A percentile compares a stretch with the other conserved stretches of the same genome.
Evolutionary conservation across 2,797 vertebrate species (phyloP).

Genomic region (Hozukius guyotensis): DNA sequence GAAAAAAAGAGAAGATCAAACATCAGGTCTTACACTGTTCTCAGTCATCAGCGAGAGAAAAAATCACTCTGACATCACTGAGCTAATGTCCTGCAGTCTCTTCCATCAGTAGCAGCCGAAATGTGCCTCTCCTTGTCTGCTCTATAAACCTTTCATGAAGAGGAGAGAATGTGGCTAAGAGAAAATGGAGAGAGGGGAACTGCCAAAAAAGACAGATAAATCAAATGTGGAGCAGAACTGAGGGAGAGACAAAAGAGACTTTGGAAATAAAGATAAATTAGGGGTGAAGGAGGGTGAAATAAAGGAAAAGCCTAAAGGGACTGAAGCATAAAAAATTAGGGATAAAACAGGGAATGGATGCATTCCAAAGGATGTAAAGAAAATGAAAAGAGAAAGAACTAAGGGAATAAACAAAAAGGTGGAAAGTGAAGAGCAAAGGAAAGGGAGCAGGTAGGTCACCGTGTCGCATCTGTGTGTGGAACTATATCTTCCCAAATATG

Average conservation of each 20-base stretch:
- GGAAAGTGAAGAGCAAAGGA: conserved; percentile 1
- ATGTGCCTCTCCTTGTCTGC: conserved; percentile 53
- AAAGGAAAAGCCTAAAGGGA: conserved; percentile 29
- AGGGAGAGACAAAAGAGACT: conserved; percentile 45
- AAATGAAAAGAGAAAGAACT: conserved; percentile 23
- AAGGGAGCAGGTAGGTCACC: background rate
- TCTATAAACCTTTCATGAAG: conserved; percentile 67
- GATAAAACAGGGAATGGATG: background rate
- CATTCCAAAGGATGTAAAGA: conserved; percentile 20
- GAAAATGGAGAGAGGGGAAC: conserved; percentile 42
- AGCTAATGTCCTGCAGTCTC: conserved; percentile 65
- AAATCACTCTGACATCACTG: conserved; percentile 57
- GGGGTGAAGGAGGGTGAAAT: conserved; percentile 42
- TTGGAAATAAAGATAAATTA: conserved; percentile 59
- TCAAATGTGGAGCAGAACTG: conserved; percentile 48
- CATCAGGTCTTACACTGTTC: conserved; percentile 40
- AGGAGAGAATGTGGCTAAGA: conserved; percentile 36
- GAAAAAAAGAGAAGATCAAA: conserved; percentile 39
- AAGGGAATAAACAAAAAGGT: background rate
- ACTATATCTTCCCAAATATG: conserved; percentile 39
- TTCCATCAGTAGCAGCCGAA: conserved; percentile 54
- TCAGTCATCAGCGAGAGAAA: conserved; percentile 46
- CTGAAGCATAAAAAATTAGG: background rate
- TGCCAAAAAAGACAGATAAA: conserved; percentile 52
- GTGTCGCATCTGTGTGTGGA: conserved; percentile 20